Base-by-base conservation (phyloP, 2,888 invertebrate species). In the Lasioglossum zephyrum region DNA sequence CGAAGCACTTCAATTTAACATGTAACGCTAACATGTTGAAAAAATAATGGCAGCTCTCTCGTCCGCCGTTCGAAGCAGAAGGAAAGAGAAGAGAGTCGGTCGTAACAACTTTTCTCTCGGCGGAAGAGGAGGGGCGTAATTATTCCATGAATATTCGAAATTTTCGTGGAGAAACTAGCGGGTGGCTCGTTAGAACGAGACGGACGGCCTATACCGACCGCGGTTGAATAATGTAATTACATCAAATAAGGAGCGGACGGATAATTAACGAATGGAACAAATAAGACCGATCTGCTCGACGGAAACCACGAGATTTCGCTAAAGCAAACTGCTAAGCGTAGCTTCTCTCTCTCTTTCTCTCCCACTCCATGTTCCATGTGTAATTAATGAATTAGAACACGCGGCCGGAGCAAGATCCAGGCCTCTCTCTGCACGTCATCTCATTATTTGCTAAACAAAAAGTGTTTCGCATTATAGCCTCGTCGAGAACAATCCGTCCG, bases 181-280 rank as follows among this genome's bases (percentile, higher is more conserved):
- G 3, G 2, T 53, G 22, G 22, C 53, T 22, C 22, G 53, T 53
- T 53, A 8, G 53, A 53, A 53, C 6, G 9, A 53, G 53, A 3
- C 2, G 53, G 9, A 9, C 3, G 8, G 9, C 22, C 22, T 53
- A 22, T 22, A 9, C 53, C 53, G 53, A 8, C 22, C 22, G 53
- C 22, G 53, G 74, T 41, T 82, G 74, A 82, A 84, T 84, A 82
- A 84, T 74, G 57, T 83, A 70, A 69, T 74, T 57, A 60, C 73
- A 66, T 74, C 60, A 74, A 77, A 82, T 57, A 44, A 53, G 36
- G 70, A 70, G 60, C 70, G 75, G 70, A 49, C 70, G 49, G 81
- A 75, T 82, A 81, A 82, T 81, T 73, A 81, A 76, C 73, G 13
- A 53, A 66, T 31, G 66, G 31, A 66, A 31, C 66, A 66, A 66